Evolutionary conservation across 2,888 invertebrate genomes (phyloP).

Genomic region (Pedicia rivosa): DNA sequence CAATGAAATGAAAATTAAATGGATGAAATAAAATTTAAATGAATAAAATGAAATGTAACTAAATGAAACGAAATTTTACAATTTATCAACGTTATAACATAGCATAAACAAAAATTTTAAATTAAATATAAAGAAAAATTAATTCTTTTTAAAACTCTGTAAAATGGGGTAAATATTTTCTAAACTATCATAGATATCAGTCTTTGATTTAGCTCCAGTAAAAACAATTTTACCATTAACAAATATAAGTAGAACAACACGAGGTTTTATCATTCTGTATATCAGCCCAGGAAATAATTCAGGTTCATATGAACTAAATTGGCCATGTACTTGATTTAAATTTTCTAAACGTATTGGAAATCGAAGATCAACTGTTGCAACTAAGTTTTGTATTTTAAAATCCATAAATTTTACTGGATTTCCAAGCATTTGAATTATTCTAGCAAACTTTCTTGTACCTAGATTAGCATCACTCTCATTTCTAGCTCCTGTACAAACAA

Average conservation of each 20-base stretch:
- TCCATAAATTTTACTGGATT: conserved; percentile 60
- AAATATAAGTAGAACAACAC: conserved; percentile 91
- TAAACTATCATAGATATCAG: conserved; percentile 84
- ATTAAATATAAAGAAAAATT: conserved; percentile 14
- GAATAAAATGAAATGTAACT: too few relatives aligned
- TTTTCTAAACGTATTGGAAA: conserved; percentile 61
- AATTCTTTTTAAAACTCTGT: conserved; percentile 79
- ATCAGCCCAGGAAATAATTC: conserved; percentile 98
- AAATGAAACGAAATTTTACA: too few relatives aligned
- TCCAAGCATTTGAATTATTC: conserved; percentile 67
- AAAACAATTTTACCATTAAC: conserved; percentile 98
- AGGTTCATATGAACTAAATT: conserved; percentile 84
- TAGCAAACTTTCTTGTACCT: conserved; percentile 64
- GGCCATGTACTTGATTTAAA: conserved; percentile 55
- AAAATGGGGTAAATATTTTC: conserved; percentile 91
- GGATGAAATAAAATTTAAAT: too few relatives aligned
- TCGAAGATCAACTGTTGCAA: conserved; percentile 55
- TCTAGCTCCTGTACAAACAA: conserved; percentile 66
- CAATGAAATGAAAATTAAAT: too few relatives aligned
- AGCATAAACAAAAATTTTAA: too few relatives aligned
- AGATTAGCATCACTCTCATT: conserved; percentile 62
- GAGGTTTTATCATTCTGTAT: conserved; percentile 92
- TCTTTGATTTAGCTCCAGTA: conserved; percentile 79
- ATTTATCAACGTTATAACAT: too few relatives aligned
- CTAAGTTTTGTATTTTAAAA: conserved; percentile 66